phyloP scores from a whole-genome alignment of 2,113 vertebrate genomes.

The Sapajus apella region DNA sequence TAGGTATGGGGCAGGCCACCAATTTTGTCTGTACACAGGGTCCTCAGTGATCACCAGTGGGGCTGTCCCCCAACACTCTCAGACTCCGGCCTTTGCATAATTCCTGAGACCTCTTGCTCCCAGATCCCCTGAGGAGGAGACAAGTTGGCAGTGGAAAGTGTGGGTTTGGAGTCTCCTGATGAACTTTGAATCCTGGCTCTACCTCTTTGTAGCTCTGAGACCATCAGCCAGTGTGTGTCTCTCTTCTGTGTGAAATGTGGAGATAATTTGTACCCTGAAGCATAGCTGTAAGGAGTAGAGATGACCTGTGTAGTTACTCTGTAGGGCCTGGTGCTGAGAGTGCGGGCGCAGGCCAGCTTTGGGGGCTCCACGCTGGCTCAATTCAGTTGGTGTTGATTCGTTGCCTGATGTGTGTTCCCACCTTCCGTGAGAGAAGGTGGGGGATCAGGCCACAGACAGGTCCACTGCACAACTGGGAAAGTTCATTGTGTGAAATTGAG shows the following conservation, averaged over 20 bases:
- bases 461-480: not conserved
- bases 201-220: not conserved
- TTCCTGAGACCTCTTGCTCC: not conserved
- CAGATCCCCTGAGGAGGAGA: not conserved
- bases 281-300: not conserved
- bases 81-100: not conserved
- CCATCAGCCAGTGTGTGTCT: rapidly evolving
- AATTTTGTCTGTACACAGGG: not conserved
- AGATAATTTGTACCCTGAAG: not conserved
- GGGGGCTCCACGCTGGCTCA: not conserved
- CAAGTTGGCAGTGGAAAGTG: not conserved
- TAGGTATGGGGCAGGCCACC: not conserved
- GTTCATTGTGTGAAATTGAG: rapidly evolving
- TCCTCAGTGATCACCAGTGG: not conserved
- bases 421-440: not conserved
- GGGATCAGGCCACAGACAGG: not conserved
- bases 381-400: not conserved
- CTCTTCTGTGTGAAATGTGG: not conserved
- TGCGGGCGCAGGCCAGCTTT: not conserved
- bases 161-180: not conserved
- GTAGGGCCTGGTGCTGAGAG: not conserved
- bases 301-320: not conserved
- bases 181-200: not conserved
- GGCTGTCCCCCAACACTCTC: rapidly evolving
- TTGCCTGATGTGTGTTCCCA: not conserved